Evolutionary conservation across 2,113 vertebrate genomes (phyloP), one percentile per base, ranked within the genome.

Genomic region (Lonchura striata): DNA sequence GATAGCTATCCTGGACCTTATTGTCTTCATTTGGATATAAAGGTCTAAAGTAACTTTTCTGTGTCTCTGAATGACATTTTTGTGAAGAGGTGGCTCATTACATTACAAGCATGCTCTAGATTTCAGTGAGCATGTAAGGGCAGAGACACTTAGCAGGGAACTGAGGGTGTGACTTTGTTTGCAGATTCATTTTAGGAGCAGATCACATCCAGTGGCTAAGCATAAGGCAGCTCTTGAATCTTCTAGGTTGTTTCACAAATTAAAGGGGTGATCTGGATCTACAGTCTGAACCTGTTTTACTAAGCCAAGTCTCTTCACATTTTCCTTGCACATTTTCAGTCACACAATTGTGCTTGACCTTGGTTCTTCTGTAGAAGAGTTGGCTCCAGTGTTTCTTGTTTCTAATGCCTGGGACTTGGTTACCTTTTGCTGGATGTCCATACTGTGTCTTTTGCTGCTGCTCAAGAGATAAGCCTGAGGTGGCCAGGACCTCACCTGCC

Each of bases 1-100:
- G n/a, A 9, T 30, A 77, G 15, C 13, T 72, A 2, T 61, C 13
- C 13, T 71, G 7, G 68, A 17, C 17, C 15, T 78, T 57, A 24
- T n/a, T 53, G 3, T 52, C 25, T 61, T 79, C 1, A 10, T 89
- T 95, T 56, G 39, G 19, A 5, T 56, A 5, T 76, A 59, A 85
- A 54, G 11, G 6, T 90, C 46, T 82, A 19, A 72, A 80, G 31
- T 21, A 80, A 28, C 9, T 63, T 70, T 42, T 46, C 44, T 33
- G 33, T 6, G 15, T 64, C 10, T 90, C 47, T 6, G 5, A 37
- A 23, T 63, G 57, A n/a, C 7, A 1, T 79, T 94, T 79, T 71
- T 79, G 6, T 66, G 24, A 78, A 61, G 8, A 23, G 9, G 2
- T 70, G 10, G 35, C 30, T 75, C 0, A 0, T 31, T 39, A 39